Evolutionary conservation across 2,797 vertebrate genomes (phyloP).

Genomic region (Mergus octosetaceus): DNA sequence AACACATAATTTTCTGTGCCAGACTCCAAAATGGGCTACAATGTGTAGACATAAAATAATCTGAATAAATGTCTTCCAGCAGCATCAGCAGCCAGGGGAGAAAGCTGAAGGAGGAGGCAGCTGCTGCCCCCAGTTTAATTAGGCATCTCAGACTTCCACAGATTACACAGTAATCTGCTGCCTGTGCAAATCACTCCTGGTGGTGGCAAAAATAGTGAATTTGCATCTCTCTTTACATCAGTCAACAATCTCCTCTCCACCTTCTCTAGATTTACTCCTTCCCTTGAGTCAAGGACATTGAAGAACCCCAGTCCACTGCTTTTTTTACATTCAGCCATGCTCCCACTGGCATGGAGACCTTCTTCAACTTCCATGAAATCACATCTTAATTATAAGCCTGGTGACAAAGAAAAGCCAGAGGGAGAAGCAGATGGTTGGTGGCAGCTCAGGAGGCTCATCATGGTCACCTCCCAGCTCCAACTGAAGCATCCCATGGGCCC

Average conservation of each 20-base stretch:
- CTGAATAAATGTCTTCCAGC: background rate
- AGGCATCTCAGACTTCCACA: background rate
- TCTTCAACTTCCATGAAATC: background rate
- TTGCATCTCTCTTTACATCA: background rate
- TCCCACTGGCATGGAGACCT: background rate
- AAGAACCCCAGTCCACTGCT: background rate
- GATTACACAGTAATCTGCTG: background rate
- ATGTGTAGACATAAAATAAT: background rate
- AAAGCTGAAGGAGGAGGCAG: background rate
- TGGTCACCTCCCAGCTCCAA: background rate
- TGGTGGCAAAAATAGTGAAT: background rate
- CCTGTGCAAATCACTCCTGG: background rate
- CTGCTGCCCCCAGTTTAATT: background rate
- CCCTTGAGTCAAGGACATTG: background rate
- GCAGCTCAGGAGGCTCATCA: background rate
- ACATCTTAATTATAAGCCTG: background rate
- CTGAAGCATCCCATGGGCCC: background rate
- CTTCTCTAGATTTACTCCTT: background rate
- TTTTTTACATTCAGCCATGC: background rate
- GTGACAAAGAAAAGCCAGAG: background rate
- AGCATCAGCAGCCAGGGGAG: background rate
- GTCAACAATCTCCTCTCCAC: background rate
- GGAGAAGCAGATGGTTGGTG: background rate
- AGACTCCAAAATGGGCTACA: background rate
- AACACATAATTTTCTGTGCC: background rate